Evolutionary conservation across 1,140 invertebrate genomes (phyloP).

Genomic region (Olivierus martensii): DNA sequence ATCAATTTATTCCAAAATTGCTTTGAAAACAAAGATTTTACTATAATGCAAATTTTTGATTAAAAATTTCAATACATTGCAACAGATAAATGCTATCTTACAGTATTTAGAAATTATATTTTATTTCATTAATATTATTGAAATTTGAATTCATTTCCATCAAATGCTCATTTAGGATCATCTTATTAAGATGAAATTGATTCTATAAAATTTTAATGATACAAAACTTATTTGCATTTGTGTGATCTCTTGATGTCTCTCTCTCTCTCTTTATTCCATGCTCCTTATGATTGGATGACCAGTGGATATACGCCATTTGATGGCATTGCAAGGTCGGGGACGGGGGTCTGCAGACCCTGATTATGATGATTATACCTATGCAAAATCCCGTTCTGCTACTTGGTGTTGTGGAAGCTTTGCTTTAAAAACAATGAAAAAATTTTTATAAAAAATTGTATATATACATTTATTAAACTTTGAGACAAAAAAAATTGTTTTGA

Average conservation of each 20-base stretch:
- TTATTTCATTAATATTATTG: no score
- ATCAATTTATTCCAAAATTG: no score
- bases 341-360: not conserved
- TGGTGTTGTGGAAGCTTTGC: slow-evolving; percentile 11
- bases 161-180: no score
- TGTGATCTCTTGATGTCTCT: not conserved
- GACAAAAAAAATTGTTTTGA: no score
- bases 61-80: no score
- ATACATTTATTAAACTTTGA: no score
- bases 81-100: no score
- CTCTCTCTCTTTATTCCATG: not conserved
- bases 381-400: slow-evolving; percentile 2
- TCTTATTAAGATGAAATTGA: slow-evolving; percentile 4
- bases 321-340: slow-evolving; percentile 6
- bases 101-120: no score
- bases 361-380: not conserved
- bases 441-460: not conserved
- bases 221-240: not conserved
- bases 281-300: not conserved
- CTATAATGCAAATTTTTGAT: no score
- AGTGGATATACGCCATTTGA: slow-evolving; percentile 12
- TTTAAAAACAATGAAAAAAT: slow-evolving; percentile 6
- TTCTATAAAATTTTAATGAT: slow-evolving; percentile 3
- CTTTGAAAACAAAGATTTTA: no score
- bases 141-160: no score